Conservation (phyloP, 2,888 invertebrate genomes). For the Volucella inanis region DNA sequence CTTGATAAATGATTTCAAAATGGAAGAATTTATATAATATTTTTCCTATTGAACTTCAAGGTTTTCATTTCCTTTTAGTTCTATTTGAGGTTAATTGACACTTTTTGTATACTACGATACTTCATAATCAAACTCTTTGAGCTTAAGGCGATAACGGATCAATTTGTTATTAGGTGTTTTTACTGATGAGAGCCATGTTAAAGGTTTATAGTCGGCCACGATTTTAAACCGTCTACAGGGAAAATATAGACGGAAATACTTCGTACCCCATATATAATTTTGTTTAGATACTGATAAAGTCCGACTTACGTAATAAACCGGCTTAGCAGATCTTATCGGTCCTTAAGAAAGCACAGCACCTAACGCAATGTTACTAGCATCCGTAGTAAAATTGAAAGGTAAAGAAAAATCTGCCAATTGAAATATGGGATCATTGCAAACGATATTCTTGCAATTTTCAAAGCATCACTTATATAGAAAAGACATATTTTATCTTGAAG, state of each 20-base stretch:
- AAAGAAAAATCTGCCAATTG: constrained; percentile 45
- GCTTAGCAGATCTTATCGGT: too few relatives aligned
- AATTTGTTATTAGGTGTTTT: constrained; percentile 66
- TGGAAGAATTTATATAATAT: too few relatives aligned
- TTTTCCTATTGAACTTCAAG: too few relatives aligned
- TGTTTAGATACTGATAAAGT: constrained; percentile 34
- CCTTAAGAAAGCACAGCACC: constrained; percentile 33
- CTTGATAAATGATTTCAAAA: too few relatives aligned
- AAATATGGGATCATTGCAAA: constrained; percentile 46
- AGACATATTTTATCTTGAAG: too few relatives aligned
- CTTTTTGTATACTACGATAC: background rate
- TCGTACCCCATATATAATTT: constrained; percentile 9
- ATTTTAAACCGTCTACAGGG: background rate
- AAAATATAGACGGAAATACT: constrained; percentile 44
- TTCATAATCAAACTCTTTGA: background rate
- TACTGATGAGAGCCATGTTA: constrained; percentile 75
- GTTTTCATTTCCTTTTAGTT: too few relatives aligned
- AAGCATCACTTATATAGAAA: too few relatives aligned
- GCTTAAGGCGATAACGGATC: too few relatives aligned
- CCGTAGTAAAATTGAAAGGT: constrained; percentile 56
- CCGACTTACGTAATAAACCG: background rate
- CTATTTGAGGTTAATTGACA: background rate
- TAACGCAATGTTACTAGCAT: constrained; percentile 61
- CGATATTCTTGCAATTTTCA: background rate
- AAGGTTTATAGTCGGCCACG: too few relatives aligned